phyloP scores from a whole-genome alignment of 2,113 vertebrate species.

The Ptychochromis oligacanthus region DNA sequence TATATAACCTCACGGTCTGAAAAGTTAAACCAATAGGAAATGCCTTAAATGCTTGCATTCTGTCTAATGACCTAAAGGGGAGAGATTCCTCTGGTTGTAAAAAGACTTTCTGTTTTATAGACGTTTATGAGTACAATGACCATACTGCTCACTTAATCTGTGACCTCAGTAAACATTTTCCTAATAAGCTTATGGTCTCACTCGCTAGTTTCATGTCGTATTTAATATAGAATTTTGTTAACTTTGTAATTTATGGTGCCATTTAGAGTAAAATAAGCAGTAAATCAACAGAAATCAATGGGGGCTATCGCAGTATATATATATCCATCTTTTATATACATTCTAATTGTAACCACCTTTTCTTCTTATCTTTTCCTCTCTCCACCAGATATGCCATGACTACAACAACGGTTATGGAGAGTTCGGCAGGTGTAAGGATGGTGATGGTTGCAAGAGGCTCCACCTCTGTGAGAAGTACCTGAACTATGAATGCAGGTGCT shows the following conservation, averaged over 20 bases:
- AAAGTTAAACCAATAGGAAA: too few relatives aligned
- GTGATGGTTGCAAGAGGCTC: constrained; percentile 58
- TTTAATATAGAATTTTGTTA: too few relatives aligned
- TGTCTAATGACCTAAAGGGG: too few relatives aligned
- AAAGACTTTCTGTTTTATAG: not conserved
- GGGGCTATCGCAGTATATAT: rapidly evolving
- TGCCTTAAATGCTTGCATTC: too few relatives aligned
- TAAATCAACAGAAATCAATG: too few relatives aligned
- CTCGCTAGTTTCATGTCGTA: too few relatives aligned
- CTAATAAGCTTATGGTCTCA: too few relatives aligned
- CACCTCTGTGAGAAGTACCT: constrained; percentile 75
- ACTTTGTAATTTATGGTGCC: too few relatives aligned
- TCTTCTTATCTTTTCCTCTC: not conserved
- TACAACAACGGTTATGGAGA: constrained; percentile 75
- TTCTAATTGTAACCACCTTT: not conserved
- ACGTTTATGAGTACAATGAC: not conserved
- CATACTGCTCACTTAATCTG: not conserved
- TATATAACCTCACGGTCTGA: too few relatives aligned
- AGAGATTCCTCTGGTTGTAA: not conserved
- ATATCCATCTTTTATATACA: not conserved
- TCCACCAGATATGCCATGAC: constrained; percentile 68
- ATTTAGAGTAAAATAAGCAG: too few relatives aligned
- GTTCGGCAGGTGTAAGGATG: constrained; percentile 59
- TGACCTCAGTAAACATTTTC: not conserved
- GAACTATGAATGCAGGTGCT: constrained; percentile 59